Evolutionary conservation across 2,113 vertebrate genomes (phyloP).

Genomic region (Cyphomyrus plagiostoma): DNA sequence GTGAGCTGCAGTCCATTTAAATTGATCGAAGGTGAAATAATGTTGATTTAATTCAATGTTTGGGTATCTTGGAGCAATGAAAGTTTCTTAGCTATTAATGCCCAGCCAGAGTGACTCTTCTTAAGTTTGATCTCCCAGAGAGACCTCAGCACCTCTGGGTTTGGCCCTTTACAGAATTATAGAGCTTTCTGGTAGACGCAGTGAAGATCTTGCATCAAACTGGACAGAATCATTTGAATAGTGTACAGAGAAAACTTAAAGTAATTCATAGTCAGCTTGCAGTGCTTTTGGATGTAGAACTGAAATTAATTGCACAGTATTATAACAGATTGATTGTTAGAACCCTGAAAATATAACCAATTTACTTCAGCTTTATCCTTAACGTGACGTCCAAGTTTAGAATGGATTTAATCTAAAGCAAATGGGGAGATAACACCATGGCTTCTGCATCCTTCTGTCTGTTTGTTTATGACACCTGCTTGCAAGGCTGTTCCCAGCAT

Average conservation of each 20-base stretch:
- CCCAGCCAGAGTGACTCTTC: background rate
- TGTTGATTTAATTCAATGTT: background rate
- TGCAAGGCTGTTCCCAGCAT: background rate
- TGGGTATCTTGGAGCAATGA: background rate
- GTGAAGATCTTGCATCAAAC: background rate
- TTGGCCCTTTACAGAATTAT: background rate
- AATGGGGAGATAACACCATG: background rate
- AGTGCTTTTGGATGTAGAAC: background rate
- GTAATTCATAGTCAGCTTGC: background rate
- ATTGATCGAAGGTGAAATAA: background rate
- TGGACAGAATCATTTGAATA: background rate
- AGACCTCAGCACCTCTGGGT: background rate
- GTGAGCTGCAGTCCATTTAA: background rate
- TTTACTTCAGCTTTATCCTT: background rate
- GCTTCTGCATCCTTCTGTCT: background rate
- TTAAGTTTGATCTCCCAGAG: background rate
- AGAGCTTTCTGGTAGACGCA: background rate
- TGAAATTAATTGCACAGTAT: background rate
- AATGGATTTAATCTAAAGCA: background rate
- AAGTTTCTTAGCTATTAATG: background rate
- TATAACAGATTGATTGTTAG: background rate
- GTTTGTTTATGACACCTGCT: background rate
- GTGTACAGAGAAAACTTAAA: background rate
- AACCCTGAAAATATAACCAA: background rate
- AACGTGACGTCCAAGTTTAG: background rate